These are phyloP conservation scores for Calcarius ornatus DNA, from an alignment of 2,113 vertebrate species.

Conservation along the genomic window DNA sequence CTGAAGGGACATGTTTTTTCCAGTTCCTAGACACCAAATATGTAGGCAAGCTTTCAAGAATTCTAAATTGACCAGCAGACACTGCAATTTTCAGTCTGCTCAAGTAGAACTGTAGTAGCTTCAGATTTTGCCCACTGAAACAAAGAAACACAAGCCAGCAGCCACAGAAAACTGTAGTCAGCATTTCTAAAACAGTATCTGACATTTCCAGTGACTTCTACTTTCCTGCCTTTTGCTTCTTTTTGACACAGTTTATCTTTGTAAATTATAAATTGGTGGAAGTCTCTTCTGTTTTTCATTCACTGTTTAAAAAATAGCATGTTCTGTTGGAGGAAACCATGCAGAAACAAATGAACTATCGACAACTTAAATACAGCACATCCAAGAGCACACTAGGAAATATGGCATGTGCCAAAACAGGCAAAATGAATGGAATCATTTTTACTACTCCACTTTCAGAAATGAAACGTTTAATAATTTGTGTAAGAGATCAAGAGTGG, in stretches of 20 bases:
- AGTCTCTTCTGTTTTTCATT: background rate
- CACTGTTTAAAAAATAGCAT: background rate
- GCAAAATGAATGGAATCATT: background rate
- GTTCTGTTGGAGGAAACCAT: background rate
- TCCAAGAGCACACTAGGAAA: background rate
- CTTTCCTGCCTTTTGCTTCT: background rate
- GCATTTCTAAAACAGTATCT: background rate
- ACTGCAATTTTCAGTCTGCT: background rate
- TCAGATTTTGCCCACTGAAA: background rate
- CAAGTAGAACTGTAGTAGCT: background rate
- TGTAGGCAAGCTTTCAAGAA: background rate
- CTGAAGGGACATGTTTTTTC: background rate
- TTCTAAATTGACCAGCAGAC: background rate
- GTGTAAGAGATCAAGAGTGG: background rate
- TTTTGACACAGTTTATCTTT: background rate
- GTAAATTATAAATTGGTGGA: background rate
- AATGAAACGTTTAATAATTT: background rate
- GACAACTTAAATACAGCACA: background rate
- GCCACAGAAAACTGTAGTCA: background rate
- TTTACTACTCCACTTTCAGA: background rate
- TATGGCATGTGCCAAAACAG: accelerated
- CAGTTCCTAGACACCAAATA: background rate
- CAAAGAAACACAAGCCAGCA: background rate
- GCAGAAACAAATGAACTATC: background rate
- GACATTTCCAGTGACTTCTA: background rate